Base-by-base conservation (phyloP, 2,888 invertebrate species). In the Polydrusus cervinus region DNA sequence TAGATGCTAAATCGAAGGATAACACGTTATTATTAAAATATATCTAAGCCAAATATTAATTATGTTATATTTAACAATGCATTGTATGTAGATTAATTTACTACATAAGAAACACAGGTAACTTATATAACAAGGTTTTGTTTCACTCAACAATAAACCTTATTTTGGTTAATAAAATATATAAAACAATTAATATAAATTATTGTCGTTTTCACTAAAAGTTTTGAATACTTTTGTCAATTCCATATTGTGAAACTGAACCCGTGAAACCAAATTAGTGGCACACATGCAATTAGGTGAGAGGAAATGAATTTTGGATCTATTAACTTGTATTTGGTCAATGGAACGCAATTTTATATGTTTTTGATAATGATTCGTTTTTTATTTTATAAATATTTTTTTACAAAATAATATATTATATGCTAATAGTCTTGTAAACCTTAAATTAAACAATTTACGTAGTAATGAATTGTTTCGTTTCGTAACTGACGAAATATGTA, bases 281-380 rank as follows among this genome's bases (percentile, higher is more conserved):
- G 34, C 7, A 34, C 10, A 34, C 34, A 34, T 34, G 18, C 25
- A 18, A 51, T 66, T 30, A 49, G 14, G n/a, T 34, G 34, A 49
- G 38, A 25, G 51, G 20, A 64, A 71, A 53, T 25, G 13, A 66
- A 49, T 30, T 47, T 45, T 40, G 51, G 80, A 80, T 81, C 81
- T 80, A 79, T 80, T 79, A 74, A 81, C 78, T 78, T 79, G 78
- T 40, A 53, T 14, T 49, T 76, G 78, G 69, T 78, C 6, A 43
- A 70, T 40, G 10, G 49, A 62, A 62, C 40, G 45, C 71, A 43
- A 61, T 69, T 69, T 69, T 60, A 57, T 13, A 6, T 43, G 13
- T 43, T 43, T 3, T n/a, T 43, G n/a, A 43, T n/a, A 13, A 43
- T 10, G 11, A n/a, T 43, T 43, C 1, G 6, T 2, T 43, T 34